Percentiles rank a stretch among this genome's conserved stretches.
Conservation (phyloP, 30 jellyfish, hydroid and myxozoan species). For the Phacellophora camtschatica region DNA sequence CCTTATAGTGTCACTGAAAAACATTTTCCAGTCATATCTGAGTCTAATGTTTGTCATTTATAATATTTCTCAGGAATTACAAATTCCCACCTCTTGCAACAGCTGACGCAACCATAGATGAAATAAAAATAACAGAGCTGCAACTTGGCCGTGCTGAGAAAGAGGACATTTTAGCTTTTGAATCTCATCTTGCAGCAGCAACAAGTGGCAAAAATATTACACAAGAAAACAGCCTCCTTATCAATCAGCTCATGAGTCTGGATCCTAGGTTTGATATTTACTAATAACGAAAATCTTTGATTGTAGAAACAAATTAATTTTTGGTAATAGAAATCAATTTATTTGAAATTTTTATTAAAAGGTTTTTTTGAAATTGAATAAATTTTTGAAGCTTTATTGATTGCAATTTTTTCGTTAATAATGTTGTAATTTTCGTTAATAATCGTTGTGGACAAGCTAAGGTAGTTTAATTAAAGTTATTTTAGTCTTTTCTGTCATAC, state of each 20-base stretch:
- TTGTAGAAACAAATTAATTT: background rate
- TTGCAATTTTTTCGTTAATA: no score
- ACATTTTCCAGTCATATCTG: no score
- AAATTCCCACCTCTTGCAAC: constrained; percentile 81
- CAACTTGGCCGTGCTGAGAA: constrained; percentile 87
- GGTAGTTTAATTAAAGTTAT: no score
- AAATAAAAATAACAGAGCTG: constrained; percentile 61
- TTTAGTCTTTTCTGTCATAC: no score
- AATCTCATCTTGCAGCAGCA: constrained; percentile 96
- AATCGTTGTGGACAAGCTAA: no score
- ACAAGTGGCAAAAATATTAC: constrained; percentile 79
- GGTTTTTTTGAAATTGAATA: no score
- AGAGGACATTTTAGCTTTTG: constrained; percentile 88
- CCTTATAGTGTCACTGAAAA: no score
- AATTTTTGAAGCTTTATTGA: no score
- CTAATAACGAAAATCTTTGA: background rate
- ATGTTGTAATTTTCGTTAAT: no score
- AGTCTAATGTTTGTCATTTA: background rate
- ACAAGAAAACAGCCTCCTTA: constrained; percentile 83
- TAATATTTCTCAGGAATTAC: constrained; percentile 48
- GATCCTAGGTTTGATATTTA: constrained; percentile 66
- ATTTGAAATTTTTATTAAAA: background rate
- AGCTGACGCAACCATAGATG: constrained; percentile 66
- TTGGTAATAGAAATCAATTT: background rate
- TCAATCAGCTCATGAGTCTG: constrained; percentile 79